Evolutionary conservation across 92 coral and sea anemone genomes (phyloP), one percentile per base, ranked within the genome.

Genomic region (Zoanthus gigantus): DNA sequence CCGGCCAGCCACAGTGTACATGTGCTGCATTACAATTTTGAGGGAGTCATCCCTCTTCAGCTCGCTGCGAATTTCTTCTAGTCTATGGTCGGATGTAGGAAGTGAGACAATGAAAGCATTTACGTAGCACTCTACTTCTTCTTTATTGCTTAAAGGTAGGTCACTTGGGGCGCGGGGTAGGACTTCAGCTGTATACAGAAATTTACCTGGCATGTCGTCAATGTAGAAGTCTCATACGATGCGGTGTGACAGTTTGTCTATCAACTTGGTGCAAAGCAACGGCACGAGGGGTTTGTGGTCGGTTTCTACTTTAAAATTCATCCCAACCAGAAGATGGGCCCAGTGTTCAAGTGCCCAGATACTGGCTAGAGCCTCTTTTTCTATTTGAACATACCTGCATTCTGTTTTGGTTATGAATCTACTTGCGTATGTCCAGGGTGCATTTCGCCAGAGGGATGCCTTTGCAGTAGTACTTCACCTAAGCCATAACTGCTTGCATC

Each of bases 311-410:
- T 67, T 86, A 47, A 90, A 60, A 42, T 32, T 90, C 85, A 90
- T 90, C 56, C 93, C 88, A 56, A 90, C 65, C 76, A 86, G 47
- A 34, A 67, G 76, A 30, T 88, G 80, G 46, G 85, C 82, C 84
- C 86, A 91, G 75, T 80, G 88, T 86, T 87, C 88, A 16, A 90
- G 88, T 75, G 91, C 86, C 91, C 93, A 75, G 71, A 85, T 85
- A 30, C 81, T 60, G 14, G 87, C 87, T 74, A 91, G 87, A 14
- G 96, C 89, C 61, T 89, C 94, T 72, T 93, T 91, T 34, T 93
- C 89, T 17, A 89, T 93, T 45, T 93, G 93, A 84, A 88, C 94
- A 81, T 93, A 91, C 72, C 94, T 73, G 67, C 83, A 84, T 69
- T 91, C 94, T 0, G 88, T 75, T n/a, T 86, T 89, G 34, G 89